A percentile compares a stretch with the other conserved stretches of the same genome.
Conservation (phyloP, 2,113 vertebrate species). For the Microcebus griseorufus region DNA sequence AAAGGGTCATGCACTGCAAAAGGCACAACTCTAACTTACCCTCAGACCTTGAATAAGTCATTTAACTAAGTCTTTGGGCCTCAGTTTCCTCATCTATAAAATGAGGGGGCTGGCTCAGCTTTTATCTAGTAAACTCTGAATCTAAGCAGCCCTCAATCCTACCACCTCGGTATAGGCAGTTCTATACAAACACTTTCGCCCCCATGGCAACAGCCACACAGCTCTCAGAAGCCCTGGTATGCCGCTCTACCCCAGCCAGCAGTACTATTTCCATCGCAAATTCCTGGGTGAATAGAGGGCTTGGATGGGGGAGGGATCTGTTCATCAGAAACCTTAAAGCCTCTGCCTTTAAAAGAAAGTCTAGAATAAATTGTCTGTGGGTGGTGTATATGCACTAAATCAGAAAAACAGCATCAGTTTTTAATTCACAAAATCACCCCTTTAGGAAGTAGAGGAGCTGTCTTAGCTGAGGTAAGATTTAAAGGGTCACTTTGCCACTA, state of each 20-base stretch:
- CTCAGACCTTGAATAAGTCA: not conserved
- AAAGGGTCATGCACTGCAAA: not conserved
- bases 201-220: conserved; percentile 58
- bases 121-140: not conserved
- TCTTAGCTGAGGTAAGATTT: not conserved
- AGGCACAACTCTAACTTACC: not conserved
- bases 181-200: conserved; percentile 34
- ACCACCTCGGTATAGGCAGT: conserved; percentile 11
- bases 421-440: conserved; percentile 44
- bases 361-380: conserved; percentile 48
- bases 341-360: conserved; percentile 50
- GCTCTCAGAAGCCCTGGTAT: conserved; percentile 47
- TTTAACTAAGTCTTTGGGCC: not conserved
- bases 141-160: conserved; percentile 1
- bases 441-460: not conserved
- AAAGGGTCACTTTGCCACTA: conserved; percentile 46
- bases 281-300: conserved; percentile 60
- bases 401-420: not conserved
- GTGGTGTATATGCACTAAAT: conserved; percentile 8
- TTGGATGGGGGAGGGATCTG: conserved; percentile 37
- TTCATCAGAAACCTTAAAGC: conserved; percentile 51
- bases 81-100: conserved; percentile 38
- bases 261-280: conserved; percentile 64
- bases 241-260: conserved; percentile 17
- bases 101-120: not conserved